Conservation (phyloP, 2,888 invertebrate genomes). For the Cataglyphis altisquamis region DNA sequence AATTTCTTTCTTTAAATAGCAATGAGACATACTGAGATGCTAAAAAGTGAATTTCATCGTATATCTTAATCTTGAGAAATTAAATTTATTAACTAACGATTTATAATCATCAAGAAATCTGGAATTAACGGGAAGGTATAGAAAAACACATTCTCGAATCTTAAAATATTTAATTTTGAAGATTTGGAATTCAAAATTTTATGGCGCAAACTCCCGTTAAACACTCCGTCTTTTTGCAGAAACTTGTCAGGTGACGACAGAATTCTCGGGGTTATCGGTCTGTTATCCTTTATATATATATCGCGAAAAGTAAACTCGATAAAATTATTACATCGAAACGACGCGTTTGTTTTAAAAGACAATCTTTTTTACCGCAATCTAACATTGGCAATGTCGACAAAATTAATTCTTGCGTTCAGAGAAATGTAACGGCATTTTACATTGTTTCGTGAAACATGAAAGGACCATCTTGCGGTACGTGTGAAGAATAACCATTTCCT, state of each 20-base stretch:
- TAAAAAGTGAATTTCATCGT: neutral
- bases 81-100: neutral
- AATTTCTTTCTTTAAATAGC: neutral
- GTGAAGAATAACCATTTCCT: neutral
- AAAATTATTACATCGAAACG: neutral
- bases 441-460: conserved; percentile 17
- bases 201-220: neutral
- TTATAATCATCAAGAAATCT: neutral
- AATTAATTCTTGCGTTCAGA: neutral
- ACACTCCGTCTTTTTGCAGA: neutral
- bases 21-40: neutral
- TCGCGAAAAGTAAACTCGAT: neutral
- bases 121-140: neutral
- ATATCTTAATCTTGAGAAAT: neutral
- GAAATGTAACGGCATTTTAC: neutral
- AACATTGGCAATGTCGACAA: too few relatives aligned
- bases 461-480: neutral
- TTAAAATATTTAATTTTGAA: neutral
- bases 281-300: neutral
- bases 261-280: neutral
- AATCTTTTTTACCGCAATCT: neutral
- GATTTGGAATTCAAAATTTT: neutral
- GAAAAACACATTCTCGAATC: neutral
- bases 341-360: neutral
- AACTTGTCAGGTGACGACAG: neutral